These are phyloP conservation scores for Buteo buteo DNA, from an alignment of 2,113 vertebrate species.

Conservation along the genomic window DNA sequence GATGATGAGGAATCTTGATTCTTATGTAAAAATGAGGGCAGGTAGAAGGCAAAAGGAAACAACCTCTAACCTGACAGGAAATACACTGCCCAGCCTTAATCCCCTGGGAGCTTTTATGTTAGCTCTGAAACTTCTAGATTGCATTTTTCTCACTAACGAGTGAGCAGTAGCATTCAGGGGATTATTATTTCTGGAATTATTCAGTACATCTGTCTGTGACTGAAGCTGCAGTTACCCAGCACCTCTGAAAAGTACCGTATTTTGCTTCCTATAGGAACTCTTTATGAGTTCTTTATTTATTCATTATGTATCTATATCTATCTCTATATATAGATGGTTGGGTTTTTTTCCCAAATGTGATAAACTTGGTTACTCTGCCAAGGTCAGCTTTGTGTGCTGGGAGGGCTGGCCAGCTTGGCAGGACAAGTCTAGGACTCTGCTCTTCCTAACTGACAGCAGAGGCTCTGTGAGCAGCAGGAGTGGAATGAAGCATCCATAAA, in stretches of 20 bases:
- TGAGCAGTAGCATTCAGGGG: background rate
- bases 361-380: background rate
- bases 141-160: background rate
- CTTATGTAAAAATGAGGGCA: background rate
- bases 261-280: background rate
- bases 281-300: background rate
- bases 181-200: background rate
- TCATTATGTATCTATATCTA: background rate
- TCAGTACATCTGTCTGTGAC: background rate
- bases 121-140: background rate
- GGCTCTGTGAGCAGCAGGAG: background rate
- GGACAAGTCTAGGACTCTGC: background rate
- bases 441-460: background rate
- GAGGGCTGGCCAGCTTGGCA: background rate
- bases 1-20: background rate
- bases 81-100: background rate
- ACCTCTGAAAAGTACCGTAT: background rate
- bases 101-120: background rate
- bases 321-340: background rate
- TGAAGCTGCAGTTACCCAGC: background rate
- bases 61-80: background rate
- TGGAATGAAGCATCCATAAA: background rate
- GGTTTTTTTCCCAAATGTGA: background rate
- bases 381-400: background rate
- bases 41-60: background rate